Evolutionary conservation across 1,140 invertebrate species (phyloP).

Genomic region (Sinella curviseta): DNA sequence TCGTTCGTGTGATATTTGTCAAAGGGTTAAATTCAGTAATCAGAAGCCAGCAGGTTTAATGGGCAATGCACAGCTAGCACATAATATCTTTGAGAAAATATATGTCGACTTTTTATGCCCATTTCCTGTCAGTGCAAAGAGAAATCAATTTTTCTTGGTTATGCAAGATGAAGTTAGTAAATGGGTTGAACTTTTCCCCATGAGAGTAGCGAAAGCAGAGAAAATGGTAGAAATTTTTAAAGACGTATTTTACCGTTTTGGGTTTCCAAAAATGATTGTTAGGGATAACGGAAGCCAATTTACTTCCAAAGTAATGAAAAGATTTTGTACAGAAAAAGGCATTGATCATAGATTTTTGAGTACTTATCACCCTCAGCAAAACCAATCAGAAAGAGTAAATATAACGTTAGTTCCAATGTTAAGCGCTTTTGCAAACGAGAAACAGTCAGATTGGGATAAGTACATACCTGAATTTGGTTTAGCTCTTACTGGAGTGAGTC

Average conservation of each 20-base stretch:
- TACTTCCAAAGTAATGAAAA: constrained; percentile 21
- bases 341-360: constrained; percentile 44
- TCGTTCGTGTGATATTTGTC: constrained; percentile 29
- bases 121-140: constrained; percentile 24
- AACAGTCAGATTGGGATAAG: constrained; percentile 53
- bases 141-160: constrained; percentile 50
- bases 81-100: constrained; percentile 33
- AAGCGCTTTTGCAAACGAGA: constrained; percentile 51
- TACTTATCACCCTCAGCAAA: constrained; percentile 55
- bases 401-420: constrained; percentile 55
- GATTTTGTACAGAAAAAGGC: constrained; percentile 22
- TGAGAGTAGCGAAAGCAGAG: constrained; percentile 49
- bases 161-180: constrained; percentile 51
- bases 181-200: constrained; percentile 49
- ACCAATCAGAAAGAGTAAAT: constrained; percentile 56
- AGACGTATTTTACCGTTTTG: constrained; percentile 48
- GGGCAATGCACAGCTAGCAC: background rate
- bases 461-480: constrained; percentile 54
- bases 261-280: constrained; percentile 50
- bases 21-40: constrained; percentile 2
- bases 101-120: constrained; percentile 46
- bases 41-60: constrained; percentile 16
- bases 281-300: constrained; percentile 49
- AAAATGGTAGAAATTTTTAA: constrained; percentile 51
- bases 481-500: constrained; percentile 54